A percentile compares a stretch with the other conserved stretches of the same genome.
Evolutionary conservation across 2,888 invertebrate genomes (phyloP).

Genomic region (Trichogramma dendrolimi): DNA sequence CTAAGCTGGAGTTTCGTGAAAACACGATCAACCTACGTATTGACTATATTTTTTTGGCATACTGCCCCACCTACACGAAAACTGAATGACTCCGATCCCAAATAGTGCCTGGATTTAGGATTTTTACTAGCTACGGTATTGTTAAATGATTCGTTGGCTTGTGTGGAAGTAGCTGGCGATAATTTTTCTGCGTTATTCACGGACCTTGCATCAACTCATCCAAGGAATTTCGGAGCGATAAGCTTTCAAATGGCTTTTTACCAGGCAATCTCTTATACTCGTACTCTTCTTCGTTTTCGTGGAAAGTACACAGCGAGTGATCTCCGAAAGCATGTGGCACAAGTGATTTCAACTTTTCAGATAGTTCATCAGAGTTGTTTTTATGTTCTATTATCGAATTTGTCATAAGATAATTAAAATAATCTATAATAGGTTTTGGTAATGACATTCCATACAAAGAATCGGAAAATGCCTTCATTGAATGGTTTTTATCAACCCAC

Average conservation of each 20-base stretch:
- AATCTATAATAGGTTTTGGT: slow-evolving; percentile 16
- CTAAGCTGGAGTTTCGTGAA: neutral
- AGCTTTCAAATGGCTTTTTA: slow-evolving; percentile 18
- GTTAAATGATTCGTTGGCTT: slow-evolving; percentile 29
- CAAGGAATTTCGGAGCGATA: slow-evolving; percentile 8
- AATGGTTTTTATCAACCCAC: slow-evolving; percentile 26
- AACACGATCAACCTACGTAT: slow-evolving; percentile 9
- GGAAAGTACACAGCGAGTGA: neutral
- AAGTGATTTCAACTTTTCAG: slow-evolving; percentile 15
- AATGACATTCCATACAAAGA: slow-evolving; percentile 13
- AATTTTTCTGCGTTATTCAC: slow-evolving; percentile 17
- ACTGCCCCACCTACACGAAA: slow-evolving; percentile 23
- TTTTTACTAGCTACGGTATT: slow-evolving; percentile 19
- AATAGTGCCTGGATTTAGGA: slow-evolving; percentile 27
- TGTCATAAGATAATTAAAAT: slow-evolving; percentile 21
- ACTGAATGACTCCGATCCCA: slow-evolving; percentile 10
- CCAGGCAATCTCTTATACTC: slow-evolving; percentile 17
- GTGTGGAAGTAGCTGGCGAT: slow-evolving; percentile 27
- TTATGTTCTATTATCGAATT: slow-evolving; percentile 21
- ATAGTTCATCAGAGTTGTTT: slow-evolving; percentile 13
- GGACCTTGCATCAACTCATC: slow-evolving; percentile 19
- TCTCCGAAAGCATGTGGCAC: slow-evolving; percentile 21
- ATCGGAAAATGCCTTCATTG: slow-evolving; percentile 16
- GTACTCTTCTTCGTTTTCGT: slow-evolving; percentile 10
- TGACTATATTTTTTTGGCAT: slow-evolving; percentile 21